These are phyloP conservation scores for Polyergus mexicanus DNA, from an alignment of 1,140 invertebrate species.

Conservation along the genomic window DNA sequence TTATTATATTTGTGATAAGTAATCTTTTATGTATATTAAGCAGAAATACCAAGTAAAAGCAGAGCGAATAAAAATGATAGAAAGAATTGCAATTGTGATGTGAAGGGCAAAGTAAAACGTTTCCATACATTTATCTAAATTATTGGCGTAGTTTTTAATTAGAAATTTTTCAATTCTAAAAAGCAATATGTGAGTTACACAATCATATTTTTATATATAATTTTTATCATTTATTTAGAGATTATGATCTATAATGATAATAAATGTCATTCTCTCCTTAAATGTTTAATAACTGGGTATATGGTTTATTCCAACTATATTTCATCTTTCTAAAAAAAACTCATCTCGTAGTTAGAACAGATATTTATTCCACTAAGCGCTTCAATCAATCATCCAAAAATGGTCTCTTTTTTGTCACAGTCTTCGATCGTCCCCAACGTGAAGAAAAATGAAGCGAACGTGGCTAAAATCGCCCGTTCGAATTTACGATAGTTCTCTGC, in stretches of 20 bases:
- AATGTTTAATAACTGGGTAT: neutral
- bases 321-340: neutral
- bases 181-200: neutral
- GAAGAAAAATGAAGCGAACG: slow-evolving; percentile 1
- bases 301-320: neutral
- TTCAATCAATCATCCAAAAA: slow-evolving; percentile 6
- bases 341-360: neutral
- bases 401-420: neutral
- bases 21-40: neutral
- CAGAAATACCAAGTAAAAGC: neutral
- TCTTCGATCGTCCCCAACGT: neutral
- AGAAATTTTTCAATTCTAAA: neutral
- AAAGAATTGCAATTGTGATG: neutral
- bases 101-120: neutral
- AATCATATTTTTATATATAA: neutral
- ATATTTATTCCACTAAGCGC: slow-evolving; percentile 9
- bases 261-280: neutral
- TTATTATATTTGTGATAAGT: slow-evolving; percentile 6
- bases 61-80: neutral
- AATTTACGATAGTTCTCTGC: slow-evolving; percentile 38
- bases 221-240: neutral
- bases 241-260: neutral
- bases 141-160: neutral
- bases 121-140: neutral
- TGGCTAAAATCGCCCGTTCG: neutral